Conservation (phyloP, 2,797 vertebrate species). For the Hypotaenidia philippensis region DNA sequence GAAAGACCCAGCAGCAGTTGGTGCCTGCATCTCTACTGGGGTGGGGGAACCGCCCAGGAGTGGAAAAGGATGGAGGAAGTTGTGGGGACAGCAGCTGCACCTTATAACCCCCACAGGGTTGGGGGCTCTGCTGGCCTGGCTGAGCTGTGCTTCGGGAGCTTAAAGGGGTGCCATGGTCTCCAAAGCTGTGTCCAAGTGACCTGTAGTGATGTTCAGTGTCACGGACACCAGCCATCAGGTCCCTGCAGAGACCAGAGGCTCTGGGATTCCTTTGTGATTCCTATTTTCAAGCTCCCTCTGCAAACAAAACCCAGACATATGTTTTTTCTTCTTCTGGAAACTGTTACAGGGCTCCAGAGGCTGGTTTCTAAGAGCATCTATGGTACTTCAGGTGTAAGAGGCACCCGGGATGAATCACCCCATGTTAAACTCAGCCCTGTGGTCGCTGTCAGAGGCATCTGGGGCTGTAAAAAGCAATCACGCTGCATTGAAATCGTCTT, state of each 20-base stretch:
- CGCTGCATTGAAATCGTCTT: background rate
- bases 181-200: background rate
- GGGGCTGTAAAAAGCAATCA: conserved; percentile 7
- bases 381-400: background rate
- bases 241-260: background rate
- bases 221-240: background rate
- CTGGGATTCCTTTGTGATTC: background rate
- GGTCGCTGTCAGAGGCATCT: background rate
- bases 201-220: background rate
- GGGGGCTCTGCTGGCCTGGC: background rate
- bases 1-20: background rate
- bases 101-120: background rate
- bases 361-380: background rate
- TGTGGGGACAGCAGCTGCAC: background rate
- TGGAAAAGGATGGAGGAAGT: background rate
- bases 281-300: background rate
- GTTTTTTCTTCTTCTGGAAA: background rate
- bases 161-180: background rate
- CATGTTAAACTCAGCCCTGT: background rate
- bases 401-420: background rate
- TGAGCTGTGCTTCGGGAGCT: background rate
- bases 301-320: background rate
- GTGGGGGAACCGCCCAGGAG: background rate
- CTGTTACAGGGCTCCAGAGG: background rate
- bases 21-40: background rate